These are phyloP conservation scores for Metallyticus violacea DNA, from an alignment of 2,888 invertebrate species.

Conservation along the genomic window DNA sequence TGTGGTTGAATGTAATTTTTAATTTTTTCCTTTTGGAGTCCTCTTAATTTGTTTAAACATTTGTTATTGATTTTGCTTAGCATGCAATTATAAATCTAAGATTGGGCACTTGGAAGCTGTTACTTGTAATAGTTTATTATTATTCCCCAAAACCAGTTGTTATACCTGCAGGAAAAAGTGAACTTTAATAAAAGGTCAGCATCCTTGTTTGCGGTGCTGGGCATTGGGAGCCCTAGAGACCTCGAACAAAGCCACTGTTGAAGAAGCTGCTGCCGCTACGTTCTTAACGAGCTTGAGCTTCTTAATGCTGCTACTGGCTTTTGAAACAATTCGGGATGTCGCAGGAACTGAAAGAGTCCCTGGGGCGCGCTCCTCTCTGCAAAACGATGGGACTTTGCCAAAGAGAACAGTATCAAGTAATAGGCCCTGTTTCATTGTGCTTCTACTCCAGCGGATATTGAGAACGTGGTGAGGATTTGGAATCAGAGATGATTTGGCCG, in stretches of 20 bases:
- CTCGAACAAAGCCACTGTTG: neutral
- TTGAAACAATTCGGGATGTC: neutral
- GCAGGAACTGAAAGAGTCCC: neutral
- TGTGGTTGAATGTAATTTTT: too few species aligned
- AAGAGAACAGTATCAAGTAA: neutral
- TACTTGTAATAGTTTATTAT: too few species aligned
- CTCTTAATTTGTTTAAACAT: too few species aligned
- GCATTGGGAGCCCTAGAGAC: too few species aligned
- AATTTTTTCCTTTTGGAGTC: too few species aligned
- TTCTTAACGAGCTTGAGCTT: neutral
- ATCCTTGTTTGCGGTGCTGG: too few species aligned
- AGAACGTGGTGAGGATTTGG: neutral
- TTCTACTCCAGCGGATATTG: neutral
- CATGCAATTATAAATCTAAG: too few species aligned
- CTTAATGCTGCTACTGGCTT: neutral
- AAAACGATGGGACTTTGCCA: neutral
- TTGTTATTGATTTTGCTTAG: too few species aligned
- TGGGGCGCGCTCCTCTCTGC: neutral
- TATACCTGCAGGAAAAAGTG: too few species aligned
- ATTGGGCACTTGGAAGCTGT: too few species aligned
- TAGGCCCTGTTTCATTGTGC: neutral
- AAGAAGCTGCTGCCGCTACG: neutral
- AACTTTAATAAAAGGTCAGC: too few species aligned
- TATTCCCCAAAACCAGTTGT: too few species aligned
- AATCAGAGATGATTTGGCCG: neutral